Evolutionary conservation across 2,797 vertebrate species (phyloP).

Genomic region (Hoplostethus mediterraneus): DNA sequence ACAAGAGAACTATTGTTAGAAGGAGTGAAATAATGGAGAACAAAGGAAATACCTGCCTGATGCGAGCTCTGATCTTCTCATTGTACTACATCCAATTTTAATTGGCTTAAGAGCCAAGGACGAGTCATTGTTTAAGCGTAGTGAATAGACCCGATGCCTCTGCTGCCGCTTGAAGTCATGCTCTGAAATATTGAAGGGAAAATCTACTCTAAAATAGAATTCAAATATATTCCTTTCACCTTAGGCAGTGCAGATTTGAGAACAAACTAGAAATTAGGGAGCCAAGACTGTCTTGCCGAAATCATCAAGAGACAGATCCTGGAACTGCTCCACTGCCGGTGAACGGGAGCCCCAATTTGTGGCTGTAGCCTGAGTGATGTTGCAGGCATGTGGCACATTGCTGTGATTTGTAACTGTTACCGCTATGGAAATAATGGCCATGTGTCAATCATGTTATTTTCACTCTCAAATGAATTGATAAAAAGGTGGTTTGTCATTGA

Average conservation of each 20-base stretch:
- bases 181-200: constrained; percentile 5
- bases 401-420: neutral
- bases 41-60: constrained; percentile 66
- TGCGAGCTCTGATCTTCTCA: constrained; percentile 53
- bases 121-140: constrained; percentile 14
- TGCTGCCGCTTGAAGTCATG: constrained; percentile 8
- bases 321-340: neutral
- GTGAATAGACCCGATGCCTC: neutral
- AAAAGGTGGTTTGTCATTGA: constrained; percentile 21
- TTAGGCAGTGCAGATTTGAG: neutral
- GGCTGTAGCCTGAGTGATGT: too few species aligned
- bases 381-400: neutral
- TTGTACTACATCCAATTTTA: constrained; percentile 34
- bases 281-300: neutral
- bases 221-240: neutral
- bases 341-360: too few species aligned
- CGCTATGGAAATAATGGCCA: neutral
- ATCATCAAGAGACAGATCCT: constrained; percentile 1
- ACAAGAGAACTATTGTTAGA: constrained; percentile 66
- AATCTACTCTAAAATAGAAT: neutral
- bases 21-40: constrained; percentile 66
- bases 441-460: constrained; percentile 3
- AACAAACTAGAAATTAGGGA: neutral
- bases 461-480: neutral
- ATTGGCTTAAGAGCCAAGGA: constrained; percentile 55